A percentile compares a stretch with the other conserved stretches of the same genome.
Conservation (phyloP, 2,113 vertebrate species). For the Cinclus cinclus region DNA sequence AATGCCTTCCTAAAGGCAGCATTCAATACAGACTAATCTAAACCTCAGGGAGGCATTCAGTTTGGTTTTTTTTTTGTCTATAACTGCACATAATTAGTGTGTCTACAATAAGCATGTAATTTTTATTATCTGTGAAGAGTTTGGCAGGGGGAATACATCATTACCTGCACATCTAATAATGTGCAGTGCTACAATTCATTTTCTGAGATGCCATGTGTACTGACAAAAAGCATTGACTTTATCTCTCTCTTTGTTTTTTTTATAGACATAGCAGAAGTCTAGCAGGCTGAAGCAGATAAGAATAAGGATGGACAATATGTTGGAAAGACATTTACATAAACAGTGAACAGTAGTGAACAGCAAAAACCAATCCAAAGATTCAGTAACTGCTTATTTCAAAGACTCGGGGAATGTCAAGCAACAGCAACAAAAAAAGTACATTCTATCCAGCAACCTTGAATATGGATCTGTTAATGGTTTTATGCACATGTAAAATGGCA, state of each 20-base stretch:
- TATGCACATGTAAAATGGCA: not conserved
- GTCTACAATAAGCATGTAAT: slow-evolving; percentile 57
- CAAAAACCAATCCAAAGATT: not conserved
- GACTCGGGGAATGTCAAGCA: not conserved
- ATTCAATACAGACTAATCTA: slow-evolving; percentile 47
- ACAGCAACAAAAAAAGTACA: not conserved
- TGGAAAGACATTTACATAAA: slow-evolving; percentile 12
- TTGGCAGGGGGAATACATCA: slow-evolving; percentile 65
- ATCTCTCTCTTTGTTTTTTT: slow-evolving; percentile 21
- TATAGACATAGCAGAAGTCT: slow-evolving; percentile 51
- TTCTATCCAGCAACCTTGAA: not conserved
- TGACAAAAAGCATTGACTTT: slow-evolving; percentile 58
- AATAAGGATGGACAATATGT: slow-evolving; percentile 10
- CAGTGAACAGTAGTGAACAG: not conserved
- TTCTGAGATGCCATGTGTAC: slow-evolving; percentile 13
- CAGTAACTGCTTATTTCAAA: not conserved
- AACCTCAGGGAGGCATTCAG: slow-evolving; percentile 29
- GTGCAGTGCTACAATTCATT: slow-evolving; percentile 51
- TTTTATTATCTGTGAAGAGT: slow-evolving; percentile 72
- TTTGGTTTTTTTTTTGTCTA: slow-evolving; percentile 31
- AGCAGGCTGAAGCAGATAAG: slow-evolving; percentile 47
- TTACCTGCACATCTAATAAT: slow-evolving; percentile 68
- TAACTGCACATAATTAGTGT: slow-evolving; percentile 69
- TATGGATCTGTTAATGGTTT: not conserved
- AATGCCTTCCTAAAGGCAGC: slow-evolving; percentile 33